phyloP scores from a whole-genome alignment of 2,113 vertebrate genomes.

The Oreochromis spilurus region DNA sequence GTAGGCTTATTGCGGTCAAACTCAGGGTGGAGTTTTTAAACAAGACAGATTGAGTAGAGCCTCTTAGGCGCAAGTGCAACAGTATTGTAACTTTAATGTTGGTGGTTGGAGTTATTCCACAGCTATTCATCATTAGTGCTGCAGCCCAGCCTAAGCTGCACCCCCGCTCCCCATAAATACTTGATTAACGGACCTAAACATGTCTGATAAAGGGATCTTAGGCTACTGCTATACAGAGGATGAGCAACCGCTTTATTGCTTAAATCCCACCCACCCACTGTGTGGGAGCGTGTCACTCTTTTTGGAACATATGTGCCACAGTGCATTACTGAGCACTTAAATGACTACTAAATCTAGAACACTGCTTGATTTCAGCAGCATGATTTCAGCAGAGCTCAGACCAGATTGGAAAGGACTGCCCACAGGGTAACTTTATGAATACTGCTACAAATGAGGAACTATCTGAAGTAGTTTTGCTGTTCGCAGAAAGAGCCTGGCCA shows the following conservation, averaged over 20 bases:
- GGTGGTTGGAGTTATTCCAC: slow-evolving; percentile 47
- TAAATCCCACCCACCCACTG: slow-evolving; percentile 69
- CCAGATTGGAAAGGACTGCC: slow-evolving; percentile 28
- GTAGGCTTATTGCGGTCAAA: slow-evolving; percentile 47
- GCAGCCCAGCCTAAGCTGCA: slow-evolving; percentile 51
- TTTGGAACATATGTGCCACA: slow-evolving; percentile 67
- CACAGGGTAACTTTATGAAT: slow-evolving; percentile 28
- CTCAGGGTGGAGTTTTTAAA: slow-evolving; percentile 50
- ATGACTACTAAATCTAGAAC: slow-evolving; percentile 56
- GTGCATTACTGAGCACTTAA: slow-evolving; percentile 53
- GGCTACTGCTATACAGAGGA: slow-evolving; percentile 33
- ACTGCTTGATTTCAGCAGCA: slow-evolving; percentile 30
- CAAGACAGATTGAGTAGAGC: slow-evolving; percentile 59
- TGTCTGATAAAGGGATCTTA: slow-evolving; percentile 63
- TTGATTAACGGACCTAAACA: slow-evolving; percentile 71
- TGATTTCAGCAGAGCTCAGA: slow-evolving; percentile 22
- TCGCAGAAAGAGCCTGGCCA: neutral
- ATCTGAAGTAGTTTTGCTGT: neutral
- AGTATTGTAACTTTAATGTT: slow-evolving; percentile 57
- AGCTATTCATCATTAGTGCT: slow-evolving; percentile 63
- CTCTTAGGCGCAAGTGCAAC: slow-evolving; percentile 28
- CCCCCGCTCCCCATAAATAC: slow-evolving; percentile 66
- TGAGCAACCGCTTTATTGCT: slow-evolving; percentile 64
- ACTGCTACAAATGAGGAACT: neutral
- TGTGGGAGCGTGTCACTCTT: slow-evolving; percentile 68